Percentiles rank a stretch among this genome's conserved stretches.
Evolutionary conservation across 2,888 invertebrate species (phyloP).

Genomic region (Polymixis flavicincta): DNA sequence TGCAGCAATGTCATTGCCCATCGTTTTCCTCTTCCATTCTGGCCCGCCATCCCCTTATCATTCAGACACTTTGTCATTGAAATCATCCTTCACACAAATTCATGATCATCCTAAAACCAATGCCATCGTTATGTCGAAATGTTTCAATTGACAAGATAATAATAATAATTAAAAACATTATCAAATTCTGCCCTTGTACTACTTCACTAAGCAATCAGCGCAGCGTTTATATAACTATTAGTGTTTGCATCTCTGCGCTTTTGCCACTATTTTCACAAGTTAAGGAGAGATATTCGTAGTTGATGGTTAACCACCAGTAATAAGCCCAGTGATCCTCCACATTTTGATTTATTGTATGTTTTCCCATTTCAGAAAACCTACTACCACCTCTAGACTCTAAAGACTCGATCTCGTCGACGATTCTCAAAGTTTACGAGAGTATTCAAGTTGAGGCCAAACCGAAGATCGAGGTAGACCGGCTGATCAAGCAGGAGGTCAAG

Average conservation of each 20-base stretch:
- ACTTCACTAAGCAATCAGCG: not conserved
- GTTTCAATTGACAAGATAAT: not conserved
- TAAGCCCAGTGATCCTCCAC: not conserved
- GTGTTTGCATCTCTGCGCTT: too few species aligned
- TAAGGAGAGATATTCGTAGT: not conserved
- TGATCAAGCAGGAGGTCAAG: constrained; percentile 87
- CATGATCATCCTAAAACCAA: not conserved
- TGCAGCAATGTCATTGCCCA: not conserved
- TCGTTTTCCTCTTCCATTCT: not conserved
- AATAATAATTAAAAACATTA: not conserved
- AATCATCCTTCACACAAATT: not conserved
- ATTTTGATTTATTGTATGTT: not conserved
- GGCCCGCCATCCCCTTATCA: not conserved
- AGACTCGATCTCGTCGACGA: constrained; percentile 77
- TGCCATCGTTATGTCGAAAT: not conserved
- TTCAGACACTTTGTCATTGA: constrained; percentile 7
- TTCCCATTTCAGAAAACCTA: constrained; percentile 73
- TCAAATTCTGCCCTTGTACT: not conserved
- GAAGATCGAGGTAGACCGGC: constrained; percentile 78
- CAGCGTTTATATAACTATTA: not conserved
- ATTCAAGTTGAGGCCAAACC: constrained; percentile 80
- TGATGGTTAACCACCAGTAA: not conserved
- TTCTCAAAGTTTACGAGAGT: constrained; percentile 81
- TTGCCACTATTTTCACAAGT: not conserved
- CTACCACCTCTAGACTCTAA: constrained; percentile 78